These are phyloP conservation scores for Palloptera scutellata DNA, from an alignment of 2,888 invertebrate genomes.

Conservation along the genomic window DNA sequence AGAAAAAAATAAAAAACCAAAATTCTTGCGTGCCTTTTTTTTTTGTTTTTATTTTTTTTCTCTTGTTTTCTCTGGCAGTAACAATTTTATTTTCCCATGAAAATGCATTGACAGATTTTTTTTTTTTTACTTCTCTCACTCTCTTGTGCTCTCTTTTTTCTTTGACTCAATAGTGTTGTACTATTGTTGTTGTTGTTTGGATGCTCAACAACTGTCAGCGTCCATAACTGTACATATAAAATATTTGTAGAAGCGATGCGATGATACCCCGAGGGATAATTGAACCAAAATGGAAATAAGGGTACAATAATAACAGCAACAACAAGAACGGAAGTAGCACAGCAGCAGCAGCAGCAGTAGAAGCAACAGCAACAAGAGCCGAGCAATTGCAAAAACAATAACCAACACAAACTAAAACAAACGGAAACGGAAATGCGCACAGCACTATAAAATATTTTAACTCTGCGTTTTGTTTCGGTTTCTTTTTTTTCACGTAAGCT, in stretches of 20 bases:
- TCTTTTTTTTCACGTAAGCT: neutral
- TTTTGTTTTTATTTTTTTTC: conserved; percentile 8
- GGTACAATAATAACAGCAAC: neutral
- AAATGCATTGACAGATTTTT: conserved; percentile 25
- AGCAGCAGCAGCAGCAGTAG: too few relatives aligned
- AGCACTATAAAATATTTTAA: neutral
- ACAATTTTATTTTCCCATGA: conserved; percentile 14
- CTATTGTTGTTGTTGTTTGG: neutral
- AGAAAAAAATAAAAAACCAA: conserved; percentile 1
- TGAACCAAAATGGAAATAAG: conserved; percentile 22
- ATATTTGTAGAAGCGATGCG: neutral
- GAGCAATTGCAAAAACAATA: too few relatives aligned
- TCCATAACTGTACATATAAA: neutral
- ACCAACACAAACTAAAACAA: neutral
- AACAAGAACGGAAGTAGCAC: too few relatives aligned
- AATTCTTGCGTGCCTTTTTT: neutral
- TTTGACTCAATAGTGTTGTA: neutral
- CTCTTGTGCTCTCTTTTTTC: neutral
- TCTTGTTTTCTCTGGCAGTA: neutral
- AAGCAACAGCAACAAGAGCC: too few relatives aligned
- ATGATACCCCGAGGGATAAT: conserved; percentile 18
- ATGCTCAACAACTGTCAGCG: conserved; percentile 4
- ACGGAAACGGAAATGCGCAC: conserved; percentile 3
- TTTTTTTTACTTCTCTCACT: neutral
- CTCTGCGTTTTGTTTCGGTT: neutral